Evolutionary conservation across 2,888 invertebrate genomes (phyloP).

Genomic region (Cosmorhoe ocellata): DNA sequence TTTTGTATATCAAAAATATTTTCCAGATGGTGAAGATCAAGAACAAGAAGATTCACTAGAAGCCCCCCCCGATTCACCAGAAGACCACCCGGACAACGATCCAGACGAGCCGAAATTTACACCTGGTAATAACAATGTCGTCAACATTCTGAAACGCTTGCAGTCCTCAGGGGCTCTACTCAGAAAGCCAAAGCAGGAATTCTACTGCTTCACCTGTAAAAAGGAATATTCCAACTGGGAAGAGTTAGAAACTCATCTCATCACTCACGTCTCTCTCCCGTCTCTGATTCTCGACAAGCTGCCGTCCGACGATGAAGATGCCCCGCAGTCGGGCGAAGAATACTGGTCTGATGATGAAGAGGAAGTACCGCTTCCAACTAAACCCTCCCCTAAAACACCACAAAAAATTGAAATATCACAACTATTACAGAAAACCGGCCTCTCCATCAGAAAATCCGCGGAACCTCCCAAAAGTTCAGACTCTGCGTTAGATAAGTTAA

Average conservation of each 20-base stretch:
- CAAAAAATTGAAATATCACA: constrained; percentile 73
- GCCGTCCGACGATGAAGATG: constrained; percentile 79
- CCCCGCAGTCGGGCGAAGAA: constrained; percentile 65
- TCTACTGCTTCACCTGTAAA: constrained; percentile 78
- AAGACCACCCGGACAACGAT: constrained; percentile 8
- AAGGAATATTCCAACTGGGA: constrained; percentile 71
- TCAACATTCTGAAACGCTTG: constrained; percentile 61
- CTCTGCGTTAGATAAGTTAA: constrained; percentile 67
- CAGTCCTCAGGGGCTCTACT: constrained; percentile 64
- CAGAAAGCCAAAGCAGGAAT: constrained; percentile 66
- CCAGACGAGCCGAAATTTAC: constrained; percentile 12
- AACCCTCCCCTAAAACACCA: constrained; percentile 47
- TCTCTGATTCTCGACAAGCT: constrained; percentile 72
- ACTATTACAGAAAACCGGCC: constrained; percentile 64
- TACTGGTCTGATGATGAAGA: constrained; percentile 77
- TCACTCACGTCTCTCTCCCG: constrained; percentile 82
- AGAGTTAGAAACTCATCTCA: constrained; percentile 76
- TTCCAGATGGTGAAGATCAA: constrained; percentile 54
- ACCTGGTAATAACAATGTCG: constrained; percentile 53
- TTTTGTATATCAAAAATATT: not conserved
- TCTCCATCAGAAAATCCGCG: constrained; percentile 62
- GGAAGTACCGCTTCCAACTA: constrained; percentile 39
- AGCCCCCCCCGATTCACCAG: constrained; percentile 29
- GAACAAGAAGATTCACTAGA: constrained; percentile 47
- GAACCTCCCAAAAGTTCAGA: constrained; percentile 53